Base-by-base conservation (phyloP, 2,888 invertebrate genomes). In the Cecidostiba fungosa region DNA sequence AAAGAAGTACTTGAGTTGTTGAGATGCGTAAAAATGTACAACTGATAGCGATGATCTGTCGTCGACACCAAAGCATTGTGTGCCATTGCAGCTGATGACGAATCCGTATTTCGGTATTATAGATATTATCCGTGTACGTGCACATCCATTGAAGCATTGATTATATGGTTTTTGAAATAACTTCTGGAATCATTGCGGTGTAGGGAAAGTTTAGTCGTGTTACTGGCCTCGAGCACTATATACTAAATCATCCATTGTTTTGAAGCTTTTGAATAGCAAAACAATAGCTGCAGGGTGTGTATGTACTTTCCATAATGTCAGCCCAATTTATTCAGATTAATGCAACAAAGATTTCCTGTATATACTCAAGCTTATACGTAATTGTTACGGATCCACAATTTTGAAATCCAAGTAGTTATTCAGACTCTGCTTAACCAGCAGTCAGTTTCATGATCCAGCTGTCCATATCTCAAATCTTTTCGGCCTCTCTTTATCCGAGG, bases 211-310 rank as follows among this genome's bases (percentile, higher is more conserved):
- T 66, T 66, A 66, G 14, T 26, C 23, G 29, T 66, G 29, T 66
- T 29, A 16, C 23, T 66, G 3, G n/a, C 29, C 26, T 29, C 66
- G 14, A 29, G 29, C 66, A 8, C 14, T 29, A 6, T 54, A n/a
- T 59, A 66, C 26, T 66, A 66, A 66, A 66, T 66, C 66, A 66
- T 29, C 66, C 29, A 29, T 66, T 66, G 66, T 29, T 66, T 66
- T 66, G 66, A 66, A 66, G 66, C 26, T 66, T 66, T 66, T 66
- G 66, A 29, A 16, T 29, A 3, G 29, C 66, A 66, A 59, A 14
- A 26, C 66, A 66, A 66, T 66, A 66, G 66, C 3, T 26, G 29
- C 8, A 66, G 12, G 66, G 0, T 26, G 5, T 54, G 19, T 3
- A 26, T 26, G 36, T 43, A 43, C 1, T 39, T 47, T 23, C 26